Conservation (phyloP, 2,888 invertebrate genomes). For the Campopleginae sp. region DNA sequence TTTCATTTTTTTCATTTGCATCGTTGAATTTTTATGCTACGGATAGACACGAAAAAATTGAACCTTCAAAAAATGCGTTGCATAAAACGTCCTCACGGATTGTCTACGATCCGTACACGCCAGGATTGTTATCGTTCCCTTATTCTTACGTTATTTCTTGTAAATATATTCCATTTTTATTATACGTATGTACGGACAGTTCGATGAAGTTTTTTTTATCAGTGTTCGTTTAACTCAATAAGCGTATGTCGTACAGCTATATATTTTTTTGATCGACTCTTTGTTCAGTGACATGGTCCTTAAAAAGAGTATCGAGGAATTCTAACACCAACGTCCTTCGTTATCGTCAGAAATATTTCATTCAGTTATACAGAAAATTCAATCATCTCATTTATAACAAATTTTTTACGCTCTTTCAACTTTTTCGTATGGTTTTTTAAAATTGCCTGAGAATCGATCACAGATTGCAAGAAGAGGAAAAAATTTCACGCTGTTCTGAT, state of each 20-base stretch:
- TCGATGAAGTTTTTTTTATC: conserved; percentile 59
- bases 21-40: conserved; percentile 21
- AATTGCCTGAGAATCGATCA: too few relatives aligned
- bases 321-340: neutral
- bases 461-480: too few relatives aligned
- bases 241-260: conserved; percentile 59
- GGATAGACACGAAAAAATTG: conserved; percentile 45
- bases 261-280: conserved; percentile 52
- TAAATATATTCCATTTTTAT: conserved; percentile 57
- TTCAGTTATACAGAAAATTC: neutral
- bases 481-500: too few relatives aligned
- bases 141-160: conserved; percentile 28
- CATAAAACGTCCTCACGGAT: conserved; percentile 38
- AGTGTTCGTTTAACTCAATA: conserved; percentile 61
- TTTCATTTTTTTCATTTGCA: conserved; percentile 2
- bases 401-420: too few relatives aligned
- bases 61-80: conserved; percentile 53
- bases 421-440: too few relatives aligned
- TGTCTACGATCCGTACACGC: conserved; percentile 20
- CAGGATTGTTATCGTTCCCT: conserved; percentile 26
- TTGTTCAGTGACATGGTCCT: neutral
- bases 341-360: neutral
- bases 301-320: neutral
- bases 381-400: neutral
- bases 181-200: conserved; percentile 58